Evolutionary conservation across 1,140 invertebrate genomes (phyloP).

Genomic region (Plectrocnemia conspersa): DNA sequence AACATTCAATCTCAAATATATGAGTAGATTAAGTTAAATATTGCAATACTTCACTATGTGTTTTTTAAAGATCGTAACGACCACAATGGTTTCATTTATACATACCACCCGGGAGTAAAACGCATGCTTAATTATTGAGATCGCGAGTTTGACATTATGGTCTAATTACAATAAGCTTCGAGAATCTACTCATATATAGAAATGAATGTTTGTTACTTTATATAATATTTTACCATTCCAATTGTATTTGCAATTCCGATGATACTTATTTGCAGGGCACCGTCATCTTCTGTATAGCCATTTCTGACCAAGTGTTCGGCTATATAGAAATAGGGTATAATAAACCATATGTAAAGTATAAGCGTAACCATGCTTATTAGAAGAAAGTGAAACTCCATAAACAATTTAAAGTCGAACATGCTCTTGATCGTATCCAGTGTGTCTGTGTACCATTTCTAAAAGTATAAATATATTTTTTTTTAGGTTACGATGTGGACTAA

Average conservation of each 20-base stretch:
- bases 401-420: constrained; percentile 76
- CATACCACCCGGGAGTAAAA: too few species aligned
- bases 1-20: too few species aligned
- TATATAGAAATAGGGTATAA: constrained; percentile 85
- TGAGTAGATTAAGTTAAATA: neutral
- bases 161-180: too few species aligned
- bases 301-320: constrained; percentile 65
- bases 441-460: constrained; percentile 73
- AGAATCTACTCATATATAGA: too few species aligned
- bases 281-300: constrained; percentile 63
- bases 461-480: constrained; percentile 2
- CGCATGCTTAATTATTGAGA: too few species aligned
- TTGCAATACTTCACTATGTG: neutral
- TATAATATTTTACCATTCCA: constrained; percentile 68
- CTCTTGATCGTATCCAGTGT: constrained; percentile 65
- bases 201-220: too few species aligned
- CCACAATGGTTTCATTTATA: too few species aligned
- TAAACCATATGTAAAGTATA: constrained; percentile 83
- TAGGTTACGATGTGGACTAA: neutral
- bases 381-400: constrained; percentile 73
- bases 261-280: constrained; percentile 70
- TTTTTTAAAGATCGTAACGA: too few species aligned
- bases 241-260: constrained; percentile 86
- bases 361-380: constrained; percentile 79
- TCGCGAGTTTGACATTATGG: too few species aligned